Evolutionary conservation across 2,888 invertebrate genomes (phyloP).

Genomic region (Trachelus stipa): DNA sequence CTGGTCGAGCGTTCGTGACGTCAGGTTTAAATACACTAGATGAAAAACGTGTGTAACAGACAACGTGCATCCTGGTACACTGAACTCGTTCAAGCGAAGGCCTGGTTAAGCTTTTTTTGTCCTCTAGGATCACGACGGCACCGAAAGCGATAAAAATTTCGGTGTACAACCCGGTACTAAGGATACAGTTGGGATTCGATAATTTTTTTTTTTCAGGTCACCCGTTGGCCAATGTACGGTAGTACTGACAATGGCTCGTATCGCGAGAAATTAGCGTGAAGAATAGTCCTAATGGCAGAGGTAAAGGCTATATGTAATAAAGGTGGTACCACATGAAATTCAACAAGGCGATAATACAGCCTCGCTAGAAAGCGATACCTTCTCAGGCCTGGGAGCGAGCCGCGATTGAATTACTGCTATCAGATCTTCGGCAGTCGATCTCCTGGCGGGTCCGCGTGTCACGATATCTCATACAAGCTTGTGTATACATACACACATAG

Average conservation of each 20-base stretch:
- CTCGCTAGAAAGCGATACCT: slow-evolving; percentile 5
- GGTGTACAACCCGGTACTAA: neutral
- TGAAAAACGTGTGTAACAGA: neutral
- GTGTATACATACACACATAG: slow-evolving; percentile 2
- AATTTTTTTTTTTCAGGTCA: neutral
- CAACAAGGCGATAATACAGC: neutral
- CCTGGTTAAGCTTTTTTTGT: neutral
- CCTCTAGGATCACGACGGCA: neutral
- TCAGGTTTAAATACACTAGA: neutral
- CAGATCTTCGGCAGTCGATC: slow-evolving; percentile 28
- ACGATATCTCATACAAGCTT: slow-evolving; percentile 27
- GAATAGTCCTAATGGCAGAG: neutral
- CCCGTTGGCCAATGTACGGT: neutral
- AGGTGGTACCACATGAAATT: neutral
- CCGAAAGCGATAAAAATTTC: neutral
- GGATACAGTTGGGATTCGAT: neutral
- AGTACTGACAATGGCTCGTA: neutral
- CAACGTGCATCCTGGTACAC: neutral
- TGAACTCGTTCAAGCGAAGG: neutral
- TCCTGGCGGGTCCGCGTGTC: slow-evolving; percentile 28
- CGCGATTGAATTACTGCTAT: slow-evolving; percentile 34
- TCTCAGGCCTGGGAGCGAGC: slow-evolving; percentile 4
- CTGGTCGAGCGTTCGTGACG: neutral
- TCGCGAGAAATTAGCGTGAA: neutral
- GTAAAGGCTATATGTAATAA: neutral